Percentiles rank a stretch among this genome's conserved stretches.
Conservation (phyloP, 30 jellyfish, hydroid and myxozoan genomes). For the Catostylus mosaicus region DNA sequence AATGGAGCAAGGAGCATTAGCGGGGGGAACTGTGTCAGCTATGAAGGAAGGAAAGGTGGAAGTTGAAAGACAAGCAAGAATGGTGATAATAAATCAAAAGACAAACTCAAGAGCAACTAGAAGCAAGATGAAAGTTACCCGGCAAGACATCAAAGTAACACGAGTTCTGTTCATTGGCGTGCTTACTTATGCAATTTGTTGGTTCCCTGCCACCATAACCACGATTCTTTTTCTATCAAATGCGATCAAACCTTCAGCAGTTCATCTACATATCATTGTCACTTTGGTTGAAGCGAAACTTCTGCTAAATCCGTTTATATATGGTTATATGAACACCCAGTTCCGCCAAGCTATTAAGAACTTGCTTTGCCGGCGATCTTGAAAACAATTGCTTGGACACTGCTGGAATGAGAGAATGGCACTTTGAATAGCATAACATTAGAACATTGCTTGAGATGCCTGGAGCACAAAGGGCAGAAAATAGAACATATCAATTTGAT, state of each 20-base stretch:
- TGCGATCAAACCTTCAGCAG: not conserved
- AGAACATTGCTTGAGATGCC: no score
- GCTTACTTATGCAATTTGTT: conserved; percentile 70
- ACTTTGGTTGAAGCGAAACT: conserved; percentile 73
- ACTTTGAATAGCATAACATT: no score
- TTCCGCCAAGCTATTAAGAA: conserved; percentile 43
- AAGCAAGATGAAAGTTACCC: not conserved
- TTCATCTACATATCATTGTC: conserved; percentile 14
- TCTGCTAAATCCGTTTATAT: conserved; percentile 73
- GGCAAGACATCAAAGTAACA: conserved; percentile 64
- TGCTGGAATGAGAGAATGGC: no score
- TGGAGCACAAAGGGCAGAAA: no score
- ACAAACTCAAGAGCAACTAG: not conserved
- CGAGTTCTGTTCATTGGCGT: conserved; percentile 64
- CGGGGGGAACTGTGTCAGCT: not conserved
- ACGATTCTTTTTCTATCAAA: conserved; percentile 40
- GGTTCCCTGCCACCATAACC: conserved; percentile 77
- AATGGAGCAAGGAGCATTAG: not conserved
- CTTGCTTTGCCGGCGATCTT: not conserved
- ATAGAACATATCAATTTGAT: no score
- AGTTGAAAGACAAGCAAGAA: not conserved
- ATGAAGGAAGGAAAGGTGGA: not conserved
- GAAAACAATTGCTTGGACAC: no score
- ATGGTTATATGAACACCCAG: conserved; percentile 67
- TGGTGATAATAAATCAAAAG: not conserved